Conservation (phyloP, 30 jellyfish, hydroid and myxozoan genomes). For the Aurelia coerulea region DNA sequence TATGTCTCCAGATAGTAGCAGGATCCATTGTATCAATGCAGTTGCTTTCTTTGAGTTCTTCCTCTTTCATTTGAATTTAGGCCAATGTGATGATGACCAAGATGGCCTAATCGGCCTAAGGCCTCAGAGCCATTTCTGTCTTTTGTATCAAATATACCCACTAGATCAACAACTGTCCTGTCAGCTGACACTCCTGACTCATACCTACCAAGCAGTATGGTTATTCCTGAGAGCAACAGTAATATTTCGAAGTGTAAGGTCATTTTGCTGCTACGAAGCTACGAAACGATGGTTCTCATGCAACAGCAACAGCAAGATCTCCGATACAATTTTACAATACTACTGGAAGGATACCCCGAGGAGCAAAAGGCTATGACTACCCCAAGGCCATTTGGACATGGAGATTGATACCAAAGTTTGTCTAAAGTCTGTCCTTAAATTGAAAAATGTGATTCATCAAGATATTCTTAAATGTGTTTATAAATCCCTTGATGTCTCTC, state of each 20-base stretch:
- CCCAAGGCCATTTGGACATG: too few species aligned
- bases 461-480: too few species aligned
- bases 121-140: slow-evolving; percentile 7
- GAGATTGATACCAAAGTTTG: too few species aligned
- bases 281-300: too few species aligned
- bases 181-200: slow-evolving; percentile 27
- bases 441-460: too few species aligned
- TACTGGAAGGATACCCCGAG: too few species aligned
- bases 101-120: slow-evolving; percentile 49
- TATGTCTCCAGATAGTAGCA: slow-evolving; percentile 20
- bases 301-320: too few species aligned
- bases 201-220: slow-evolving; percentile 14
- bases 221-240: slow-evolving; percentile 13
- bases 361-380: too few species aligned
- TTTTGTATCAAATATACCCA: slow-evolving; percentile 28
- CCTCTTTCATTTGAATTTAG: slow-evolving; percentile 10
- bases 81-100: slow-evolving; percentile 4
- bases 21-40: slow-evolving; percentile 37
- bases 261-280: not conserved
- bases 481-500: too few species aligned
- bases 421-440: too few species aligned
- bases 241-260: slow-evolving; percentile 15
- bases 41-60: slow-evolving; percentile 29
- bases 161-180: slow-evolving; percentile 14
- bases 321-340: too few species aligned